These are phyloP conservation scores for Diplogasteroides magnus DNA, from an alignment of 1,140 invertebrate genomes.

Conservation along the genomic window DNA sequence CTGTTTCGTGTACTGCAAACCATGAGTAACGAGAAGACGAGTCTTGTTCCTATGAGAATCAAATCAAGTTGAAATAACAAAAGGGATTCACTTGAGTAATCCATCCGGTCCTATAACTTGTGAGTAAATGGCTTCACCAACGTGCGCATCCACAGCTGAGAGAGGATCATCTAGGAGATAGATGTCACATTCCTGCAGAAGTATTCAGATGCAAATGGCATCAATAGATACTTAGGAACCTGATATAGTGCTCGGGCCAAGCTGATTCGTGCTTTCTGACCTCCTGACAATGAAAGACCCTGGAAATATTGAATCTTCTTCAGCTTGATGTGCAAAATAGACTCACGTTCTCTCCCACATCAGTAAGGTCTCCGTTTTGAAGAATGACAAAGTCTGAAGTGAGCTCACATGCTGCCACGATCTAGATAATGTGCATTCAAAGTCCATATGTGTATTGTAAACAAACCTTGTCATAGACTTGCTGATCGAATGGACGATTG, in stretches of 20 bases:
- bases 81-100: conserved; percentile 23
- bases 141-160: conserved; percentile 90
- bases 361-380: conserved; percentile 59
- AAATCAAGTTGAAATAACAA: conserved; percentile 34
- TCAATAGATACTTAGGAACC: conserved; percentile 56
- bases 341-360: conserved; percentile 62
- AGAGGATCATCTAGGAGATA: conserved; percentile 91
- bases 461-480: conserved; percentile 68
- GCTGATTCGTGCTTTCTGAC: conserved; percentile 91
- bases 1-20: conserved; percentile 16
- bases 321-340: background rate
- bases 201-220: conserved; percentile 8
- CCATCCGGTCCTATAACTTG: conserved; percentile 49
- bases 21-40: background rate
- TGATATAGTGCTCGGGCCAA: conserved; percentile 86
- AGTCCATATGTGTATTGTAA: background rate
- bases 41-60: conserved; percentile 10
- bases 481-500: conserved; percentile 66
- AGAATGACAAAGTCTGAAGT: conserved; percentile 56
- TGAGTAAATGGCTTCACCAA: conserved; percentile 59
- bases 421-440: background rate
- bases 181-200: conserved; percentile 68
- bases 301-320: conserved; percentile 27
- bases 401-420: conserved; percentile 58
- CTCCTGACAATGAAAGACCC: conserved; percentile 89